These are phyloP conservation scores for Meta bourneti DNA, from an alignment of 2,888 invertebrate genomes.

Conservation along the genomic window DNA sequence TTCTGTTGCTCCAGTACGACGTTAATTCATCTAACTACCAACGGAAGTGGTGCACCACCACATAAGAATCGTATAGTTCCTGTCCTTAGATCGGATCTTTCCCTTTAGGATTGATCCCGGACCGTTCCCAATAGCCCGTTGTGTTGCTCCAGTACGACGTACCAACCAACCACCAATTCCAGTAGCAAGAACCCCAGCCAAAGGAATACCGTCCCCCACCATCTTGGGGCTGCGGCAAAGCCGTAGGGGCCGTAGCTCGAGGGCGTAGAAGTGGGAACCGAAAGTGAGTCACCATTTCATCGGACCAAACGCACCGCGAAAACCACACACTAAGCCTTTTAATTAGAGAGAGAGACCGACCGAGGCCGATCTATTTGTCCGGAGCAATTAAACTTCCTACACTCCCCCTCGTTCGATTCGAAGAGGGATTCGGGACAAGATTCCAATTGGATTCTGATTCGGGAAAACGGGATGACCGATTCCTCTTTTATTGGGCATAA, in stretches of 20 bases:
- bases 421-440: background rate
- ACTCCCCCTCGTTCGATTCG: slow-evolving; percentile 14
- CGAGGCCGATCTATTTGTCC: slow-evolving; percentile 56
- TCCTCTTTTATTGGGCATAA: slow-evolving; percentile 22
- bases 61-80: too few relatives aligned
- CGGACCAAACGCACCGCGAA: slow-evolving; percentile 57
- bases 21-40: too few relatives aligned
- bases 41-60: too few relatives aligned
- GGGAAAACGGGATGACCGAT: slow-evolving; percentile 12
- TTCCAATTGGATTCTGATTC: slow-evolving; percentile 15
- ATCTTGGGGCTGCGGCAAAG: slow-evolving; percentile 7
- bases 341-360: slow-evolving; percentile 60
- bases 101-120: too few relatives aligned
- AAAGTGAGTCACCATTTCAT: slow-evolving; percentile 60
- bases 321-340: slow-evolving; percentile 68
- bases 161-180: background rate
- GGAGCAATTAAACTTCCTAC: slow-evolving; percentile 60
- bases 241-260: background rate
- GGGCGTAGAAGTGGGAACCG: background rate
- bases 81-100: too few relatives aligned
- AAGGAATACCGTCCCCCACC: slow-evolving; percentile 5
- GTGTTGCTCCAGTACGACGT: too few relatives aligned
- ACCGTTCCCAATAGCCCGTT: too few relatives aligned
- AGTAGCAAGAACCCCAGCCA: background rate
- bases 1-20: too few relatives aligned